phyloP scores from a whole-genome alignment of 2,888 invertebrate genomes.

The Scaptomyza parva region DNA sequence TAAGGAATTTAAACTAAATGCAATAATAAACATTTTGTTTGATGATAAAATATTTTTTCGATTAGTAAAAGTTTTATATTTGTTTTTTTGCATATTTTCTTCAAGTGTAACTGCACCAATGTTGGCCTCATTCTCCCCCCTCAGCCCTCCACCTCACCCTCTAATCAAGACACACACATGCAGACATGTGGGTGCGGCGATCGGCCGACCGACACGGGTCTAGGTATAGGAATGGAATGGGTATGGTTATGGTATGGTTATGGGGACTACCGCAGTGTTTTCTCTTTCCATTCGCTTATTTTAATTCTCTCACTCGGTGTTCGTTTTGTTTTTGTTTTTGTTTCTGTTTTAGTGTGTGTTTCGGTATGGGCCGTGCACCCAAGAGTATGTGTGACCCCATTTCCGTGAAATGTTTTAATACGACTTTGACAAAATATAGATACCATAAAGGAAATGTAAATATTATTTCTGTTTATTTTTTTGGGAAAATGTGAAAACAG shows the following conservation, averaged over 20 bases:
- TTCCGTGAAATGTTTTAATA: slow-evolving; percentile 72
- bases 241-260: neutral
- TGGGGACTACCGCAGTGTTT: slow-evolving; percentile 38
- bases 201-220: slow-evolving; percentile 56
- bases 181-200: slow-evolving; percentile 75
- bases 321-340: neutral
- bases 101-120: slow-evolving; percentile 23
- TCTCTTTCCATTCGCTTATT: slow-evolving; percentile 70
- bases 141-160: too few species aligned
- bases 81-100: neutral
- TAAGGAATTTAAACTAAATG: neutral
- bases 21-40: too few species aligned
- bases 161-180: slow-evolving; percentile 7
- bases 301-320: slow-evolving; percentile 61
- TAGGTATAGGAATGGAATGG: slow-evolving; percentile 14
- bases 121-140: slow-evolving; percentile 34
- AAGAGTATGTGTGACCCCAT: slow-evolving; percentile 69
- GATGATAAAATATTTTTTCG: too few species aligned
- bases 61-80: too few species aligned
- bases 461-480: too few species aligned
- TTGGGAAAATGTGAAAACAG: slow-evolving; percentile 31
- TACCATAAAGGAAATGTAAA: slow-evolving; percentile 25
- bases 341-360: neutral
- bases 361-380: slow-evolving; percentile 53
- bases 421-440: slow-evolving; percentile 60